phyloP scores from a whole-genome alignment of 2,113 vertebrate genomes.

The Salvelinus alpinus region DNA sequence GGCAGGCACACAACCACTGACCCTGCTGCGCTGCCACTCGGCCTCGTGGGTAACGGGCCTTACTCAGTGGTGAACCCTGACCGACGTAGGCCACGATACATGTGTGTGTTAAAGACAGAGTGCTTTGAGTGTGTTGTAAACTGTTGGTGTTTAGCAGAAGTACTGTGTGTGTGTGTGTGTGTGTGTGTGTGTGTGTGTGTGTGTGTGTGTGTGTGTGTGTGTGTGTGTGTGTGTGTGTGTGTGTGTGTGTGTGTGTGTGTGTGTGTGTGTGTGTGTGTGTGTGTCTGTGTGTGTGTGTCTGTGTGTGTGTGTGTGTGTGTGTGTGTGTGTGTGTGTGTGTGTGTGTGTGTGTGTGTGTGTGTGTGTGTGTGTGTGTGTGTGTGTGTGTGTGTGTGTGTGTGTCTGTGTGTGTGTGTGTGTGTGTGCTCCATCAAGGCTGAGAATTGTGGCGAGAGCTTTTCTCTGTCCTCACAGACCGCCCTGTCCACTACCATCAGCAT shows the following conservation, averaged over 20 bases:
- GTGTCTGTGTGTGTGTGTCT: neutral
- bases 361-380: neutral
- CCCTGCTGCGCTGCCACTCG: neutral
- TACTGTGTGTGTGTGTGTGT: neutral
- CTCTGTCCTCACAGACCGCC: constrained; percentile 52
- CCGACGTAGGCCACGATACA: neutral
- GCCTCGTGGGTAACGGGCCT: neutral
- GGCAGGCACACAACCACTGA: neutral
- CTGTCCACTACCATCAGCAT: constrained; percentile 57
- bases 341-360: too few relatives aligned
- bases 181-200: too few relatives aligned
- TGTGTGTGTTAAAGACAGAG: neutral
- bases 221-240: too few relatives aligned
- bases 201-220: too few relatives aligned
- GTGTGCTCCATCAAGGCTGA: neutral
- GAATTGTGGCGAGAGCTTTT: constrained; percentile 41
- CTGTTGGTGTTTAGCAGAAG: neutral
- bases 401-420: neutral
- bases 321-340: too few relatives aligned
- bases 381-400: neutral
- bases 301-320: neutral
- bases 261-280: too few relatives aligned
- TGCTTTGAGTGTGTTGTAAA: neutral
- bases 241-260: too few relatives aligned
- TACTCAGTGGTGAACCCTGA: neutral